phyloP scores from a whole-genome alignment of 1,140 invertebrate species.

The Solenopsis fugax region DNA sequence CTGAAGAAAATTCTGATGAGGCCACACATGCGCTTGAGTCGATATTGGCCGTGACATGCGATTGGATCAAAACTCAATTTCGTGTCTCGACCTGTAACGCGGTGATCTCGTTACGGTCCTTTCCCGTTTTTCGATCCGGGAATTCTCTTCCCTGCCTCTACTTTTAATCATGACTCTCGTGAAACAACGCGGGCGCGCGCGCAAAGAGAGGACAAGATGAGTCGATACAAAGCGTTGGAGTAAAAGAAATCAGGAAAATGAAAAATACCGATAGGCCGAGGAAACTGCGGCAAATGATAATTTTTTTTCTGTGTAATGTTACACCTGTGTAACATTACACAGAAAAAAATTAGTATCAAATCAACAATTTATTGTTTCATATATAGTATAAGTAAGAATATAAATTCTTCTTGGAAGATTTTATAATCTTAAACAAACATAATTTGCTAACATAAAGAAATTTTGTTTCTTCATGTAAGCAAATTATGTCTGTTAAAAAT shows the following conservation, averaged over 20 bases:
- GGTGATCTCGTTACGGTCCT: constrained; percentile 48
- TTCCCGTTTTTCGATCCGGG: constrained; percentile 29
- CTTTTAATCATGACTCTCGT: constrained; percentile 52
- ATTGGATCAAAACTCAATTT: constrained; percentile 65
- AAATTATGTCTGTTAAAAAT: no score
- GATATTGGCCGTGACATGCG: constrained; percentile 35
- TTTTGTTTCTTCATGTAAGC: no score
- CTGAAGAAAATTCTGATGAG: constrained; percentile 25
- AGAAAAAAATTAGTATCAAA: no score
- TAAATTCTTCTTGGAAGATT: no score
- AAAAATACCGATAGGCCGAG: constrained; percentile 17
- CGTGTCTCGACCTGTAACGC: constrained; percentile 37
- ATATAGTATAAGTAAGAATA: no score
- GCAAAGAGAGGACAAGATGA: not conserved
- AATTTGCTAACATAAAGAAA: no score
- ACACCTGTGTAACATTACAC: not conserved
- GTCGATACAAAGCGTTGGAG: not conserved
- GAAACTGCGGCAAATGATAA: constrained; percentile 31
- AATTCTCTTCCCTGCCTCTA: constrained; percentile 16
- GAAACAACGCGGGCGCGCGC: not conserved
- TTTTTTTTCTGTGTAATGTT: no score
- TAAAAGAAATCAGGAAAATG: not conserved
- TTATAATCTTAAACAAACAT: no score
- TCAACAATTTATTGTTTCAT: no score
- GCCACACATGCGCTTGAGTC: not conserved